Base-by-base conservation (phyloP, 2,888 invertebrate genomes). In the Incurvaria masculella region DNA sequence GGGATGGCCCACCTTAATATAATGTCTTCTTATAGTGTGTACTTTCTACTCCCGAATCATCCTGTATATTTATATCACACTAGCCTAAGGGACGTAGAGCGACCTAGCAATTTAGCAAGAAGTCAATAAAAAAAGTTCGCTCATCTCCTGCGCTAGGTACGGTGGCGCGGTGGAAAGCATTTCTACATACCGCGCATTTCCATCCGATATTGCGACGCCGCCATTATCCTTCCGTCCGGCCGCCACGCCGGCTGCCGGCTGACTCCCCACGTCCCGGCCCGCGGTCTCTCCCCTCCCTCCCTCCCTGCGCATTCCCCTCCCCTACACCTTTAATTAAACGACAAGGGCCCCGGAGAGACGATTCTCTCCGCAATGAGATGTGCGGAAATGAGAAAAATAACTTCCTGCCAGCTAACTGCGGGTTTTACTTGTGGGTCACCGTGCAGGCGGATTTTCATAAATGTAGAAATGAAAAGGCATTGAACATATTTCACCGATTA, bases 161-260 rank as follows among this genome's bases (percentile, higher is more conserved):
- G 72, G 55, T 58, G 52, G 47, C 50, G 57, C 61, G 70, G 72
- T 67, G 71, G 65, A 69, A 68, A 74, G 73, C 74, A 76, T 78
- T 78, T 76, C 78, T 72, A 75, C 76, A 76, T 78, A 74, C 78
- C 78, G 72, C 72, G 73, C 76, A 78, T 76, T 76, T 78, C 75
- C 75, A 76, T 78, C 75, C 75, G 72, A 76, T 78, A 78, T 78
- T 78, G 76, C 76, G 75, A 73, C 76, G 75, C 73, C 72, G 74
- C 74, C 73, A 78, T 78, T 75, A 76, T 76, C 68, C 69, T 64
- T 65, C 66, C 66, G 59, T 54, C 59, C 33, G 11, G 4, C 33
- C 3, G 33, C 33, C 8, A n/a, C 62, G 63, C 66, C 64, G 58
- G 63, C 61, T 65, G 59, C 60, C 63, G 61, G 11, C 33, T 3